Evolutionary conservation across 2,888 invertebrate genomes (phyloP), one percentile per base, ranked within the genome.

Genomic region (Leucophenga montana): DNA sequence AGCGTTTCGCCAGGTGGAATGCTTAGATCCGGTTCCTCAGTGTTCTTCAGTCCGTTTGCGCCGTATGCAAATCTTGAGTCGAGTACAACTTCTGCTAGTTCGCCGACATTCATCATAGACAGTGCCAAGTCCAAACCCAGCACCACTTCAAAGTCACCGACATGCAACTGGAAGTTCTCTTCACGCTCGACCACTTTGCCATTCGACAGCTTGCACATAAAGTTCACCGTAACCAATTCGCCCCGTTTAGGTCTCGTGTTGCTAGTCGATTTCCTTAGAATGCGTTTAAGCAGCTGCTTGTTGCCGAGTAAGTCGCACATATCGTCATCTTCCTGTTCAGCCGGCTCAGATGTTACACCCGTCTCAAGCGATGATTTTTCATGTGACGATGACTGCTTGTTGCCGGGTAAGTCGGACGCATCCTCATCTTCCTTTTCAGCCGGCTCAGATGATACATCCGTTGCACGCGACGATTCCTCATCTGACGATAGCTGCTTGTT

Each of bases 51-150:
- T 0, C 97, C 97, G 62, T 90, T 85, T 1, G 92, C 90, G 0
- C 97, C 97, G 86, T 94, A 98, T 2, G 93, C 97, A 89, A 97
- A 95, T 77, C 96, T 91, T 3, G 95, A 91, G 73, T 93, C 92
- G 66, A 97, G 90, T 85, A 92, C 91, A 61, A 97, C 88, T 76
- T 93, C 90, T 70, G 95, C 93, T 77, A 91, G 90, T 90, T 98
- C 97, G 0, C 93, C 94, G 80, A 92, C 90, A 85, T 94, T 92
- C 97, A 97, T 97, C 78, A 97, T 89, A 22, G 95, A 93, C 75
- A 97, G 88, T 18, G 94, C 93, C 88, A 97, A 91, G 88, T 97
- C 97, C 82, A 97, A 85, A 9, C 97, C 97, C 92, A 95, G 92
- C 66, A 94, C 88, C 9, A 92, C 87, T 91, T 97, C 97, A 85